Evolutionary conservation across 1,140 invertebrate genomes (phyloP).

Genomic region (Neomicropteryx cornuta): DNA sequence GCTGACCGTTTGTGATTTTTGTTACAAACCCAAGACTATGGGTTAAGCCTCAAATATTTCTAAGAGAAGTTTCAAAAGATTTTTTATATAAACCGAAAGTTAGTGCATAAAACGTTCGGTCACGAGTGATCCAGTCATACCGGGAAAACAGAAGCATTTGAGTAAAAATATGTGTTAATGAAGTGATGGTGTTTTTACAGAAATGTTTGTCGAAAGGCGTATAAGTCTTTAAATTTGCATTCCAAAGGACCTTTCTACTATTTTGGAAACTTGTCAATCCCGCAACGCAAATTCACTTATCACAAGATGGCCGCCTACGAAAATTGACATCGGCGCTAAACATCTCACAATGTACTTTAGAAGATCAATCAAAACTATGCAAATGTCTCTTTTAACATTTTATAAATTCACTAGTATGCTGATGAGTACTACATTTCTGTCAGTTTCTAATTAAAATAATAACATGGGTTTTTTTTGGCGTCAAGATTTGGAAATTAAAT

Average conservation of each 20-base stretch:
- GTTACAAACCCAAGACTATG: constrained; percentile 2
- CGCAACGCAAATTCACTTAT: constrained; percentile 8
- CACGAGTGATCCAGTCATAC: constrained; percentile 8
- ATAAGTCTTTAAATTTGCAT: not conserved
- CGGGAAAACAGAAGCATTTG: too few species aligned
- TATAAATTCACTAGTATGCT: not conserved
- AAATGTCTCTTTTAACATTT: constrained; percentile 2
- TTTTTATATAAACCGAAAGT: constrained; percentile 5
- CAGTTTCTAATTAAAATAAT: not conserved
- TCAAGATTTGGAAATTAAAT: constrained; percentile 12
- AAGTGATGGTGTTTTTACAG: constrained; percentile 8
- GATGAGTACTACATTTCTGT: not conserved
- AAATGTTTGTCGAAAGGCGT: constrained; percentile 3
- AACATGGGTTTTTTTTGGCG: constrained; percentile 9
- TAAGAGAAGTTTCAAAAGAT: constrained; percentile 7
- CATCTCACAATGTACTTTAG: constrained; percentile 8
- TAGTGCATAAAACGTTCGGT: constrained; percentile 4
- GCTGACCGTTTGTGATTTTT: constrained; percentile 6
- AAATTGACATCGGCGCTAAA: constrained; percentile 11
- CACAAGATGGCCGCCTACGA: constrained; percentile 12
- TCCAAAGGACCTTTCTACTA: constrained; percentile 2
- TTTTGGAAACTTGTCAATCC: constrained; percentile 3
- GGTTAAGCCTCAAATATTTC: constrained; percentile 6
- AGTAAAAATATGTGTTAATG: too few species aligned
- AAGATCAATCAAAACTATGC: constrained; percentile 3